Base-by-base conservation (phyloP, 2,113 vertebrate genomes). In the Sarotherodon lohbergeri region DNA sequence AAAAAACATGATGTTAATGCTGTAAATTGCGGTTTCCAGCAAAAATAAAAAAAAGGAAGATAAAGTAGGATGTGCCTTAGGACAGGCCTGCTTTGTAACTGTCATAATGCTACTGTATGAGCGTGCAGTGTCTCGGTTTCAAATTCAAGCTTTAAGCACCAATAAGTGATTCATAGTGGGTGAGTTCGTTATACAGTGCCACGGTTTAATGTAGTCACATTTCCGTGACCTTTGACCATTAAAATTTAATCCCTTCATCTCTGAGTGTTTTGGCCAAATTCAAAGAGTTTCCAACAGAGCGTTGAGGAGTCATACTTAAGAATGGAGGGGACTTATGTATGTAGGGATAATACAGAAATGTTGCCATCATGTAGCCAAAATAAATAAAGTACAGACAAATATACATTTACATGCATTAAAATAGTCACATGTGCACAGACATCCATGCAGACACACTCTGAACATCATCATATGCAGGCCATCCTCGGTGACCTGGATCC, bases 401-500 rank as follows among this genome's bases (percentile, higher is more conserved):
- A 34, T 9, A 36, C 2, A 73, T 82, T 9, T 24, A 13, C 9
- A 52, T 80, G 13, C 5, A 56, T 78, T 84, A 29, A 80, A 63
- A 82, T n/a, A 79, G 5, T n/a, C 17, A 41, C 17, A 50, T 78
- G 6, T 78, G 55, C 50, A 86, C 36, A 80, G 17, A 84, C 52
- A 68, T 71, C 56, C 32, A 76, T 16, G 5, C 5, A 80, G 5
- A 80, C 7, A 68, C 55, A 43, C 73, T 50, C 71, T 29, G 3
- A 54, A 63, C 59, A 36, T 50, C 7, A 12, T 63, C 39, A 39
- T 66, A 81, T 80, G 57, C 79, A 71, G 79, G 66, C 87, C 85
- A 80, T 86, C 80, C 86, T 89, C 36, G 17, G 55, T 94, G 95
- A 95, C 92, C 95, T 95, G 93, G 85, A 95, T 94, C 91, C 80